Evolutionary conservation across 2,797 vertebrate genomes (phyloP).

Genomic region (Tenualosa ilisha): DNA sequence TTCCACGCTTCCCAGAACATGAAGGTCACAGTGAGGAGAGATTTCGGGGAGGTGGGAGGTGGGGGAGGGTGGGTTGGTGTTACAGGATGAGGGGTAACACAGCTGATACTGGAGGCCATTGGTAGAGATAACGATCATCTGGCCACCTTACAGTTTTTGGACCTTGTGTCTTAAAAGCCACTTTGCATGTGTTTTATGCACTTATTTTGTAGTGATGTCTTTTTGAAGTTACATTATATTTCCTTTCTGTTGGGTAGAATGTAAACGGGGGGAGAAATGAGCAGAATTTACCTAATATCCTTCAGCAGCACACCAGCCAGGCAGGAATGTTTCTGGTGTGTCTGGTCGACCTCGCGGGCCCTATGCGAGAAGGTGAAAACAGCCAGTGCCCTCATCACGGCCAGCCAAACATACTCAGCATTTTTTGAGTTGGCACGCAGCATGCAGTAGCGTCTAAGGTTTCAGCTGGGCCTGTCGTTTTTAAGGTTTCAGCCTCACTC

Average conservation of each 20-base stretch:
- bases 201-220: too few species aligned
- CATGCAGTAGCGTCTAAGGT: background rate
- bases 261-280: background rate
- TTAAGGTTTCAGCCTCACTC: background rate
- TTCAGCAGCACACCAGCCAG: background rate
- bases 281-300: background rate
- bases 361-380: background rate
- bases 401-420: conserved; percentile 7
- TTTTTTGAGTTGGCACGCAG: background rate
- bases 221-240: too few species aligned
- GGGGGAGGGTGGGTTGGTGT: too few species aligned
- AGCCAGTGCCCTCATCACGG: conserved; percentile 19
- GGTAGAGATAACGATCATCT: background rate
- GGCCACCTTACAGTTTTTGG: background rate
- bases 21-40: background rate
- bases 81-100: background rate
- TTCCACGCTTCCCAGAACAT: background rate
- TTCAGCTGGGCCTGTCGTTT: background rate
- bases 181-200: too few species aligned
- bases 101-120: background rate
- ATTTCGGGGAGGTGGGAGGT: background rate
- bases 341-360: background rate
- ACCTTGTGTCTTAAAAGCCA: background rate
- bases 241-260: too few species aligned
- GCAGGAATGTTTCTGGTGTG: conserved; percentile 5